These are phyloP conservation scores for Drosophila kanapiae DNA, from an alignment of 1,140 invertebrate genomes.

Conservation along the genomic window DNA sequence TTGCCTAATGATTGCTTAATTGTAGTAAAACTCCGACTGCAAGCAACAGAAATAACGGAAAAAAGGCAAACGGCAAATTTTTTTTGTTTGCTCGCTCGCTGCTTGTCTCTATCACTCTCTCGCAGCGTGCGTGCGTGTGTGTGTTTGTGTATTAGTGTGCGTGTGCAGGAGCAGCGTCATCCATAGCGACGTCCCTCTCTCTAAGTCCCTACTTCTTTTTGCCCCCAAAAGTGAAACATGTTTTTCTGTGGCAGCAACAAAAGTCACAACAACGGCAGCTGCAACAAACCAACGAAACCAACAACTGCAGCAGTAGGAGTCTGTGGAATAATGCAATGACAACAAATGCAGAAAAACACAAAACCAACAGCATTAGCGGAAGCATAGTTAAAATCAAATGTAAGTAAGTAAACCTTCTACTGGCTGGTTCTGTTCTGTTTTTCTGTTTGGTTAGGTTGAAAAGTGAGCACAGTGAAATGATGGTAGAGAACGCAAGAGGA, in stretches of 20 bases:
- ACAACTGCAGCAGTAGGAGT: slow-evolving; percentile 10
- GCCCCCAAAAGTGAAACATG: slow-evolving; percentile 49
- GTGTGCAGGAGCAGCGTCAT: slow-evolving; percentile 40
- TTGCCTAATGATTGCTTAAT: slow-evolving; percentile 2
- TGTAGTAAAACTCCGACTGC: slow-evolving; percentile 6
- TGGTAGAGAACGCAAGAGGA: slow-evolving; percentile 20
- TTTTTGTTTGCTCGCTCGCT: slow-evolving; percentile 38
- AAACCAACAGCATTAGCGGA: slow-evolving; percentile 10
- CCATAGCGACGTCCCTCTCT: slow-evolving; percentile 42
- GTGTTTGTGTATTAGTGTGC: slow-evolving; percentile 30
- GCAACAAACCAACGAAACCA: slow-evolving; percentile 34
- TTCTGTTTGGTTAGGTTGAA: slow-evolving; percentile 52
- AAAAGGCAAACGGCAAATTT: slow-evolving; percentile 36
- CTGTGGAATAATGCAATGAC: slow-evolving; percentile 25
- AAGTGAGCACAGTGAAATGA: slow-evolving; percentile 12
- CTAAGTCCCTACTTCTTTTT: slow-evolving; percentile 40
- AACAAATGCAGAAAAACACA: slow-evolving; percentile 13
- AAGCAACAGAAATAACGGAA: slow-evolving; percentile 22
- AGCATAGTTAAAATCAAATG: slow-evolving; percentile 26
- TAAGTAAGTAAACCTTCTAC: slow-evolving; percentile 33
- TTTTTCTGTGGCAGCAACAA: slow-evolving; percentile 45
- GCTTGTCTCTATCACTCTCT: slow-evolving; percentile 13
- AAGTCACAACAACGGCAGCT: slow-evolving; percentile 29
- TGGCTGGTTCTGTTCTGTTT: slow-evolving; percentile 30
- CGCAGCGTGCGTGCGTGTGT: slow-evolving; percentile 17